A percentile compares a stretch with the other conserved stretches of the same genome.
Conservation (phyloP, 2,113 vertebrate genomes). For the Malaclemys terrapin region DNA sequence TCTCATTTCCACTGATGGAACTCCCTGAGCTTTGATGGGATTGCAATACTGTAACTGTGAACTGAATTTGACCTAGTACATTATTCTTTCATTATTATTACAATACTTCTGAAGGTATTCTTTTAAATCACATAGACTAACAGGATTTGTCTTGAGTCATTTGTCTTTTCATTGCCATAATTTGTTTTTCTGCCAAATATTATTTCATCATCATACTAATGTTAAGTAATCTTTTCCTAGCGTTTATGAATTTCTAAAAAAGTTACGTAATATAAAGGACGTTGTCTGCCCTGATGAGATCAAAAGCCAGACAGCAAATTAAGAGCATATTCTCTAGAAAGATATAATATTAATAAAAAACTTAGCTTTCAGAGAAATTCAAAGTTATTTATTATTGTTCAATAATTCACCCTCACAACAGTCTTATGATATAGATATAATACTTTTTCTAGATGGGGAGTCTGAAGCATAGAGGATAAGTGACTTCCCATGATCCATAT, state of each 20-base stretch:
- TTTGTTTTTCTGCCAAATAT: neutral
- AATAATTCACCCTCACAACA: neutral
- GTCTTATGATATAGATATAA: neutral
- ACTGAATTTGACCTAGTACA: no score
- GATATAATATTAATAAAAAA: neutral
- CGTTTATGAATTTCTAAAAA: neutral
- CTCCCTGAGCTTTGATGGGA: neutral
- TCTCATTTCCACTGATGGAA: neutral
- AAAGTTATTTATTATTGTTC: neutral
- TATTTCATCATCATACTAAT: neutral
- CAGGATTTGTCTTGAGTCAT: neutral
- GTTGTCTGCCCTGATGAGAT: neutral
- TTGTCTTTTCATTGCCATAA: neutral
- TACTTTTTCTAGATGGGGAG: neutral
- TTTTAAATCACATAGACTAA: neutral
- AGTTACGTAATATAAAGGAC: neutral
- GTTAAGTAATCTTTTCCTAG: neutral
- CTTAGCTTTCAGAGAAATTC: neutral
- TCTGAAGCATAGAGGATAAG: neutral
- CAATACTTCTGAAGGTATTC: neutral
- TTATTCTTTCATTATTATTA: neutral
- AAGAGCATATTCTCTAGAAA: neutral
- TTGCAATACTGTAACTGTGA: neutral
- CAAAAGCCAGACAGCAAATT: neutral
- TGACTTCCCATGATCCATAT: neutral